These are phyloP conservation scores for Brachyptera risi DNA, from an alignment of 2,888 invertebrate species.

Conservation along the genomic window DNA sequence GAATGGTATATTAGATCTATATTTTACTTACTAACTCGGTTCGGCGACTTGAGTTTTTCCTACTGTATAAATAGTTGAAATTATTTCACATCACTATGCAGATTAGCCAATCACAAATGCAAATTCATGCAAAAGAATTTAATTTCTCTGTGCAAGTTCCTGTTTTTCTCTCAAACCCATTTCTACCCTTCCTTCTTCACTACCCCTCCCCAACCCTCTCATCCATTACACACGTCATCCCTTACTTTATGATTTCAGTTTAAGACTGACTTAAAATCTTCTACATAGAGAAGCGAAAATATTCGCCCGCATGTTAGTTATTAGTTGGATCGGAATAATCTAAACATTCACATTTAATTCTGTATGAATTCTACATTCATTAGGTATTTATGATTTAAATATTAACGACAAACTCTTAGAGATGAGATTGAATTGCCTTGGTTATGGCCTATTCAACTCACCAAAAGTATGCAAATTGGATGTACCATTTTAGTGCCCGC, in stretches of 20 bases:
- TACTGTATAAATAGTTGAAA: slow-evolving; percentile 8
- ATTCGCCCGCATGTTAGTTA: no score
- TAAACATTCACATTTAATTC: no score
- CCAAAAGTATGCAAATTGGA: no score
- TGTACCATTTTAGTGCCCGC: no score
- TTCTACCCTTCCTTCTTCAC: slow-evolving; percentile 20
- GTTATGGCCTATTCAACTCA: no score
- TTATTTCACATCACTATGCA: slow-evolving; percentile 40
- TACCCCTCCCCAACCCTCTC: slow-evolving; percentile 2
- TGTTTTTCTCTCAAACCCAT: slow-evolving; percentile 15
- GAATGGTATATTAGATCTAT: neutral
- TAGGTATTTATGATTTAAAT: no score
- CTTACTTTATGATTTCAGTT: neutral
- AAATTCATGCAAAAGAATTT: slow-evolving; percentile 41
- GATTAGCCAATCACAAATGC: slow-evolving; percentile 40
- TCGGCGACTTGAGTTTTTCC: neutral
- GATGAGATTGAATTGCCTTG: no score
- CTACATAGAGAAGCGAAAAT: no score
- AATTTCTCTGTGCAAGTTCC: slow-evolving; percentile 35
- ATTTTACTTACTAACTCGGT: neutral
- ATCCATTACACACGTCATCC: neutral
- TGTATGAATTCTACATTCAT: no score
- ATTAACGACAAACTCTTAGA: no score
- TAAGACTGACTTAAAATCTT: no score
- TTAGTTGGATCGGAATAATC: no score